Evolutionary conservation across 2,888 invertebrate genomes (phyloP).

Genomic region (Cheilosia vulpina): DNA sequence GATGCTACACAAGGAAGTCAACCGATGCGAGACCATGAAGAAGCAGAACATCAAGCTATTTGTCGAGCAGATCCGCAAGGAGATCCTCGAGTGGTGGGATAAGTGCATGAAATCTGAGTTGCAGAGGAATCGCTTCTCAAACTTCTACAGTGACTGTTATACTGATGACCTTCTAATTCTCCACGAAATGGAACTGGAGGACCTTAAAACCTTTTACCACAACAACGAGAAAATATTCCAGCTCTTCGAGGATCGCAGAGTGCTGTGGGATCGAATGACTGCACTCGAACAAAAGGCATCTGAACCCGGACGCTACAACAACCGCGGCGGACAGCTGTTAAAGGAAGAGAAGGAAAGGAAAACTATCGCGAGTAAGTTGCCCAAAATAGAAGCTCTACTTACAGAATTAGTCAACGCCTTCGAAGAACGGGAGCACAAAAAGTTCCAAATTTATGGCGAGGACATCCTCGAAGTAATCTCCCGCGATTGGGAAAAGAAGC

Average conservation of each 20-base stretch:
- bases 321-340: slow-evolving; percentile 93
- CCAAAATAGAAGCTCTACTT: slow-evolving; percentile 89
- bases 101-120: slow-evolving; percentile 88
- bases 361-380: slow-evolving; percentile 88
- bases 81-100: slow-evolving; percentile 91
- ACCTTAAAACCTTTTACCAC: slow-evolving; percentile 87
- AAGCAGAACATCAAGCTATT: slow-evolving; percentile 89
- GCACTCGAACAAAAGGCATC: slow-evolving; percentile 90
- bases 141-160: slow-evolving; percentile 88
- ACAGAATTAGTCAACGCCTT: slow-evolving; percentile 85
- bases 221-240: slow-evolving; percentile 88
- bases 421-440: slow-evolving; percentile 84
- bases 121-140: slow-evolving; percentile 86
- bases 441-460: slow-evolving; percentile 87
- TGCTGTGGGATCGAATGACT: slow-evolving; percentile 90
- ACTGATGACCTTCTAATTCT: slow-evolving; percentile 91
- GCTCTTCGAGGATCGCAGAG: slow-evolving; percentile 87
- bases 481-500: slow-evolving; percentile 86
- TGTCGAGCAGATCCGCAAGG: slow-evolving; percentile 86
- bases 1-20: slow-evolving; percentile 86
- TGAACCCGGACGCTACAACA: slow-evolving; percentile 93
- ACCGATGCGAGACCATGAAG: slow-evolving; percentile 90
- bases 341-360: slow-evolving; percentile 95
- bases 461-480: slow-evolving; percentile 86
- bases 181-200: slow-evolving; percentile 91